phyloP scores from a whole-genome alignment of 2,888 invertebrate genomes.

The Platycnemis pennipes region DNA sequence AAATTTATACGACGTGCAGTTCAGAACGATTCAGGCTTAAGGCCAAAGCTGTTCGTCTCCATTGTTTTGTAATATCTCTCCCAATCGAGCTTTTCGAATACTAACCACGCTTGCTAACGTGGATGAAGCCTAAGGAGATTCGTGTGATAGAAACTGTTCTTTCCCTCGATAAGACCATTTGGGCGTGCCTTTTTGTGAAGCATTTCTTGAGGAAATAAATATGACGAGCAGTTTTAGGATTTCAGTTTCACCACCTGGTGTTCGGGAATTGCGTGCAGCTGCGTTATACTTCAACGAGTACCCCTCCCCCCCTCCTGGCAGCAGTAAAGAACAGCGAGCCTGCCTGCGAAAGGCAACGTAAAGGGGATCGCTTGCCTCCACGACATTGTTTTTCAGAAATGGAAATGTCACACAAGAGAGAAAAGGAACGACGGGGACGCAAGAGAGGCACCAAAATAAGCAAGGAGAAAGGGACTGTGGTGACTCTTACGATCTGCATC shows the following conservation, averaged over 20 bases:
- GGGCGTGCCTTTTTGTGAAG: neutral
- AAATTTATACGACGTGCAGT: no score
- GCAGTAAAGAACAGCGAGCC: neutral
- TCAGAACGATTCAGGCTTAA: no score
- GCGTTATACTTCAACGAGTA: neutral
- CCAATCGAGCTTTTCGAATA: no score
- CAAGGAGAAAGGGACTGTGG: neutral
- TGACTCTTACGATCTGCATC: neutral
- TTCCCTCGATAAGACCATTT: neutral
- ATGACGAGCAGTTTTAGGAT: neutral
- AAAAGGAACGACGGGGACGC: neutral
- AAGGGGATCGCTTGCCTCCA: neutral
- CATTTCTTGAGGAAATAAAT: neutral
- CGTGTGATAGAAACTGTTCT: neutral
- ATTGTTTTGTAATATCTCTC: no score
- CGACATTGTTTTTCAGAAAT: neutral
- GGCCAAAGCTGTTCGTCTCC: no score
- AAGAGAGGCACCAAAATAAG: neutral
- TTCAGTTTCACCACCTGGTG: neutral
- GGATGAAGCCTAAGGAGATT: no score
- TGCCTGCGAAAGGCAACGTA: neutral
- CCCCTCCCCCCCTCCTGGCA: neutral
- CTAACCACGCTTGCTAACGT: no score
- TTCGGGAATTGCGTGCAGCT: neutral
- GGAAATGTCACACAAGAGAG: neutral